phyloP scores from a whole-genome alignment of 1,140 invertebrate genomes.

The Dendrolimus kikuchii region DNA sequence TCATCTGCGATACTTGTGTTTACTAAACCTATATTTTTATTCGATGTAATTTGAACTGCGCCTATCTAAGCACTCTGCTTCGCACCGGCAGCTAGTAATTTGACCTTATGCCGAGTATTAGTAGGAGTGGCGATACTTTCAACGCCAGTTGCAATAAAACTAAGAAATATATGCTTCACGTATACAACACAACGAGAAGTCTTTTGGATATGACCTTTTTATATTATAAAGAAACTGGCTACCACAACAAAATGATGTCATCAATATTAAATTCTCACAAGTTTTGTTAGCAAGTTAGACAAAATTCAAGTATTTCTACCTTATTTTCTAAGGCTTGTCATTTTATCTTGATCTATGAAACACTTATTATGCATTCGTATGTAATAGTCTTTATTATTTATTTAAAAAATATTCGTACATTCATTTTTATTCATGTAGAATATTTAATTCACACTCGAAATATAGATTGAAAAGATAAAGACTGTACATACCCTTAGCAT shows the following conservation, averaged over 20 bases:
- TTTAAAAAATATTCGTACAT: too few species aligned
- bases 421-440: too few species aligned
- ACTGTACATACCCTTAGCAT: slow-evolving; percentile 1
- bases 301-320: neutral
- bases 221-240: neutral
- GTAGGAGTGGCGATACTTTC: slow-evolving; percentile 34
- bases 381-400: too few species aligned
- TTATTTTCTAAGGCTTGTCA: too few species aligned
- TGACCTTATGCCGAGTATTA: slow-evolving; percentile 39
- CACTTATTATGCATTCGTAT: too few species aligned
- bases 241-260: slow-evolving; percentile 1
- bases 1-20: slow-evolving; percentile 30
- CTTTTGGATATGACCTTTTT: slow-evolving; percentile 25
- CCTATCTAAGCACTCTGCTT: slow-evolving; percentile 29
- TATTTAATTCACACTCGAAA: too few species aligned
- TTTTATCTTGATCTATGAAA: too few species aligned
- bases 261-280: neutral
- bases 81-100: slow-evolving; percentile 30
- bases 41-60: slow-evolving; percentile 29
- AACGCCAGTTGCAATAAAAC: slow-evolving; percentile 33
- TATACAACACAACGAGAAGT: slow-evolving; percentile 23
- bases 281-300: neutral
- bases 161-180: slow-evolving; percentile 25
- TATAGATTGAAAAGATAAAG: slow-evolving; percentile 3
- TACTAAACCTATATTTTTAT: slow-evolving; percentile 31